These are phyloP conservation scores for Panulirus ornatus DNA, from an alignment of 1,140 invertebrate species.

Conservation along the genomic window DNA sequence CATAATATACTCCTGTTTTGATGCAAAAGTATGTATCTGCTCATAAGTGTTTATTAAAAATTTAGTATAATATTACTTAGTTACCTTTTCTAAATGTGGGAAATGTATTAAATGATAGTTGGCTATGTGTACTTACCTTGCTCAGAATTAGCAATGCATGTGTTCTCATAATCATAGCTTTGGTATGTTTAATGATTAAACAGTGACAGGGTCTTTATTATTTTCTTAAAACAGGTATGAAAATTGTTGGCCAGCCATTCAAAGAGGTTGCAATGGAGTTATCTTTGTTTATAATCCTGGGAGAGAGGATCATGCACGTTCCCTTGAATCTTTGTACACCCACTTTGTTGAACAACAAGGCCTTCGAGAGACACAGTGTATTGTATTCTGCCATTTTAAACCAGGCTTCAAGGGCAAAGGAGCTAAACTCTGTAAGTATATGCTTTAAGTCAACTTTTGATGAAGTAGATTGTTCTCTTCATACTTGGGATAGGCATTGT, in stretches of 20 bases:
- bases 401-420: constrained; percentile 74
- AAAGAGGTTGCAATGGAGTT: constrained; percentile 85
- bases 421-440: constrained; percentile 64
- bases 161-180: background rate
- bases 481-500: background rate
- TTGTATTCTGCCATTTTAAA: constrained; percentile 76
- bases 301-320: constrained; percentile 81
- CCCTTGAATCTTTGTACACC: constrained; percentile 86
- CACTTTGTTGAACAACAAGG: constrained; percentile 84
- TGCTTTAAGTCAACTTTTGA: background rate
- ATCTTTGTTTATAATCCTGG: constrained; percentile 85
- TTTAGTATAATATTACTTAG: no score
- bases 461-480: no score
- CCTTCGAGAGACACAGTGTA: constrained; percentile 77
- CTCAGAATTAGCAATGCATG: background rate
- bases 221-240: constrained; percentile 82
- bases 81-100: no score
- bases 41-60: no score
- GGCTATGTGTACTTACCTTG: no score
- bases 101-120: no score
- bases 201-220: no score
- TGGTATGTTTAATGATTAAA: no score
- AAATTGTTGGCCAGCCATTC: constrained; percentile 88
- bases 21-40: no score
- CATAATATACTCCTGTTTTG: no score